Base-by-base conservation (phyloP, 2,888 invertebrate genomes). In the Eustalomyia histrio region DNA sequence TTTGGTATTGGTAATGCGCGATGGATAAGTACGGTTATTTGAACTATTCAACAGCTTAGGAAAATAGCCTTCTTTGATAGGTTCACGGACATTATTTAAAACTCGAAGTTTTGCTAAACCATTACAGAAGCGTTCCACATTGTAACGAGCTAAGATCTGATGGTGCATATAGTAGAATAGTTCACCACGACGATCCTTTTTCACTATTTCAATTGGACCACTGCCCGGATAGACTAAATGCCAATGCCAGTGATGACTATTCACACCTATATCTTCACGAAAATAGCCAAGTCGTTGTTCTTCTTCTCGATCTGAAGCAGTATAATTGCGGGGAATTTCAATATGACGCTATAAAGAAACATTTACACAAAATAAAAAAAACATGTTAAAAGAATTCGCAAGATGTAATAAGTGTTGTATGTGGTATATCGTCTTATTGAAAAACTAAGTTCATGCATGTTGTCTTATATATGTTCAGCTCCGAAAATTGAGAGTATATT, bases 241-340 rank as follows among this genome's bases (percentile, higher is more conserved):
- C 97, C 96, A 97, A 88, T 97, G 96, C 96, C 97, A 97, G 88
- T 97, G 97, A 89, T 97, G 97, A 65, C 96, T 93, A 91, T 97
- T 97, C 85, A 97, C 92, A 83, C 96, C 96, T 80, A 96, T 92
- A 89, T 96, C 97, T 88, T 97, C 97, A 52, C 96, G 93, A 92
- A 95, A 97, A 90, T 97, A 97, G 35, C 95, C 95, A 79, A 96
- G 89, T 6, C 94, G 93, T 89, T 97, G 96, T 86, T 97, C 97
- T 0, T 94, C 94, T 85, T 97, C 96, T 3, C 92, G 86, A 82
- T 94, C 93, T 0, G 94, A 93, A 0, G 96, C 96, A 0, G 96
- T 95, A 88, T 94, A 96, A 90, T 95, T 94, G 24, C 90, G 87
- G 0, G 95, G 95, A 83, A 96, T 94, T 64, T 92, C 93, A 58